Conservation (phyloP, 2,797 vertebrate genomes). For the Jordanella pulchra region DNA sequence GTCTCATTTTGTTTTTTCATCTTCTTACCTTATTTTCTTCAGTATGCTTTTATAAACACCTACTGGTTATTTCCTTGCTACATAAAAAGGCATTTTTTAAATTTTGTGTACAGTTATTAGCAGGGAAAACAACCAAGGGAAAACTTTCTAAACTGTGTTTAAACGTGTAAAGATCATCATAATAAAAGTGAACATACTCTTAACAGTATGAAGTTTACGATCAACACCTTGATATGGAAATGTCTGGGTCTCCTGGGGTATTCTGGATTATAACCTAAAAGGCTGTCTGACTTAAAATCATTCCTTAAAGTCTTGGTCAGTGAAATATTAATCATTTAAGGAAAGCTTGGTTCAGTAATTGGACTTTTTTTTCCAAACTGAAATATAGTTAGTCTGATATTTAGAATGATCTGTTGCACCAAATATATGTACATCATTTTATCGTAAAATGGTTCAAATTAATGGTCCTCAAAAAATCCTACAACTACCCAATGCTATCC, state of each 20-base stretch:
- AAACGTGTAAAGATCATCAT: background rate
- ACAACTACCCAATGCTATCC: no score
- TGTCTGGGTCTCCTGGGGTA: background rate
- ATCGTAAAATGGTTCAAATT: no score
- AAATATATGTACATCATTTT: no score
- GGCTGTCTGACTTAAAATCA: background rate
- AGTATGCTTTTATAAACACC: no score
- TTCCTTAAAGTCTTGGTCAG: background rate
- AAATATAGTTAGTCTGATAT: background rate
- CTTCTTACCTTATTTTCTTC: no score
- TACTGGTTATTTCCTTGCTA: no score
- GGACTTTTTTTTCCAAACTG: no score
- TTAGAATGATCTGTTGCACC: background rate
- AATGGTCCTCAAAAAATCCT: no score
- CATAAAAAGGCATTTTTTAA: no score
- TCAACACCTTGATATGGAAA: constrained; percentile 4
- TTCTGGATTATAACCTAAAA: constrained; percentile 1
- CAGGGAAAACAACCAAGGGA: no score
- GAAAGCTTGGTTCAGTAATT: background rate
- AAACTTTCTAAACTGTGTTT: background rate
- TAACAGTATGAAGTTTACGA: background rate
- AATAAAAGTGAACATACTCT: background rate
- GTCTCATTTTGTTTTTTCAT: no score
- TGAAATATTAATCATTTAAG: background rate
- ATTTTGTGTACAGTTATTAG: background rate